phyloP scores from a whole-genome alignment of 2,888 invertebrate genomes.

The Drosophila mimetica region DNA sequence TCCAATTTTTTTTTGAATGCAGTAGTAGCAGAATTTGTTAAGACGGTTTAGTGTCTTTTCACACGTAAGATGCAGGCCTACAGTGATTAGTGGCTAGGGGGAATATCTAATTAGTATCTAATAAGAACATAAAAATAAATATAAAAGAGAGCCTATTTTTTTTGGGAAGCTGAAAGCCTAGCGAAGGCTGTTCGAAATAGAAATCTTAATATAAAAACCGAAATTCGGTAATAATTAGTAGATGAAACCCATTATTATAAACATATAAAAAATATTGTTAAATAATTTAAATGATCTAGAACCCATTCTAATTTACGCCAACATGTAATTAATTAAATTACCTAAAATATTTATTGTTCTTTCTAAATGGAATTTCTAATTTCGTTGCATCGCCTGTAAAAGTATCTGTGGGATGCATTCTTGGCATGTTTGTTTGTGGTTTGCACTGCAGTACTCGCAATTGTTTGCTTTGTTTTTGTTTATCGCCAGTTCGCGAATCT shows the following conservation, averaged over 20 bases:
- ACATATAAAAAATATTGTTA: no score
- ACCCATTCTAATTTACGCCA: background rate
- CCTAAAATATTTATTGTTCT: background rate
- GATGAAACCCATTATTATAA: no score
- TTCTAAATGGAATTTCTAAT: background rate
- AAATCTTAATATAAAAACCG: no score
- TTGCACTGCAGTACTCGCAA: conserved; percentile 15
- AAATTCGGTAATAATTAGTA: no score
- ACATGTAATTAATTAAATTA: background rate
- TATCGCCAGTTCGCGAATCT: conserved; percentile 39
- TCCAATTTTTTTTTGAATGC: conserved; percentile 32
- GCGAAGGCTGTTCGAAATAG: no score
- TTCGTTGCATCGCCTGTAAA: conserved; percentile 2
- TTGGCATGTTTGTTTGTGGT: conserved; percentile 33
- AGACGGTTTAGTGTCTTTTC: conserved; percentile 69
- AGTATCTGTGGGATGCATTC: conserved; percentile 33
- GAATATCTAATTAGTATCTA: background rate
- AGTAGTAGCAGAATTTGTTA: conserved; percentile 60
- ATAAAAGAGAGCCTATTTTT: no score
- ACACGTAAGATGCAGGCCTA: conserved; percentile 64
- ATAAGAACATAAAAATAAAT: no score
- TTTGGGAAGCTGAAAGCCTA: no score
- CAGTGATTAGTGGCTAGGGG: conserved; percentile 28
- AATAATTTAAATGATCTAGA: background rate
- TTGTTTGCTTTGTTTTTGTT: conserved; percentile 38